Conservation (phyloP, 2,888 invertebrate genomes). For the Conomelus anceps region DNA sequence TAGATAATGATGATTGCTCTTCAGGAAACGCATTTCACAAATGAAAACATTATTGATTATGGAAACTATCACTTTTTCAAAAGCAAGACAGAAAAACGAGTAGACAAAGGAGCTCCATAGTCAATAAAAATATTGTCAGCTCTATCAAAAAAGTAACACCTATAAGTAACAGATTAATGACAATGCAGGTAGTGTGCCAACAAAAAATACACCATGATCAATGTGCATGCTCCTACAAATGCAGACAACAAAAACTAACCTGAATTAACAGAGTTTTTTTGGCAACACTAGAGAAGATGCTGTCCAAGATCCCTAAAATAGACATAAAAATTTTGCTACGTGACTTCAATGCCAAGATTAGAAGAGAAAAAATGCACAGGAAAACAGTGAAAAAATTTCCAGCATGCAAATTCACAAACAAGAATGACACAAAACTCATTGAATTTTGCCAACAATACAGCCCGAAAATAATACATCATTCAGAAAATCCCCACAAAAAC, state of each 20-base stretch:
- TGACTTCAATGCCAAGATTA: slow-evolving; percentile 1
- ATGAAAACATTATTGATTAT: slow-evolving; percentile 15
- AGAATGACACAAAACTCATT: slow-evolving; percentile 7
- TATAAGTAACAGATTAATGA: slow-evolving; percentile 17
- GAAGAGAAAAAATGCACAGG: slow-evolving; percentile 13
- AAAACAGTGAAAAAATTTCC: slow-evolving; percentile 13
- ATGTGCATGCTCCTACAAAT: slow-evolving; percentile 20
- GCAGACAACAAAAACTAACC: slow-evolving; percentile 15
- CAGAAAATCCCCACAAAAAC: slow-evolving; percentile 11
- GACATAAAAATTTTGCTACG: slow-evolving; percentile 16
- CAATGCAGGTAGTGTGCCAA: slow-evolving; percentile 7
- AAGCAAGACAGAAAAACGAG: background rate
- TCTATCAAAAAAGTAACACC: slow-evolving; percentile 11
- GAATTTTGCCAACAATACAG: slow-evolving; percentile 16
- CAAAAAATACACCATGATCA: slow-evolving; percentile 20
- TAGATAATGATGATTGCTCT: slow-evolving; percentile 16
- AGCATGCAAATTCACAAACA: slow-evolving; percentile 8
- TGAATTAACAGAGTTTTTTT: slow-evolving; percentile 1
- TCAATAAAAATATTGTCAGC: background rate
- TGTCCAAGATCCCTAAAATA: slow-evolving; percentile 13
- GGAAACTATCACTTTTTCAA: slow-evolving; percentile 13
- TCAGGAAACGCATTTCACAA: slow-evolving; percentile 22
- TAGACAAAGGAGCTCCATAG: background rate
- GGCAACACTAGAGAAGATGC: background rate
- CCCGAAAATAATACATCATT: no score